Conservation (phyloP, 2,113 vertebrate species). For the Strix aluco region DNA sequence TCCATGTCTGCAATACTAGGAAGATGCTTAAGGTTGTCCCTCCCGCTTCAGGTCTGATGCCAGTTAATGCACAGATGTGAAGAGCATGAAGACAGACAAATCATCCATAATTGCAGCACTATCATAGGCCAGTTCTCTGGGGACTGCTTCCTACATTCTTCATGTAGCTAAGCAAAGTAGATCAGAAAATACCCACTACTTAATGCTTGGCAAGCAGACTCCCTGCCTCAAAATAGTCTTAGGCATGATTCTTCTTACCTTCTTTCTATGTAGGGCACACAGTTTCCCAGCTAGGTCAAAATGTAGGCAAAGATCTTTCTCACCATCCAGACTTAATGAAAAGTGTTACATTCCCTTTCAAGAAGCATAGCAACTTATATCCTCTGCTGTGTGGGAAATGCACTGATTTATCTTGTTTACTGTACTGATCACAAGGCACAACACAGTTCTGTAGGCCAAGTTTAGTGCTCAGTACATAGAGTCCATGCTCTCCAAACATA, state of each 20-base stretch:
- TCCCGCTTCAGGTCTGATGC: not conserved
- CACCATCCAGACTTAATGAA: not conserved
- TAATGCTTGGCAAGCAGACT: not conserved
- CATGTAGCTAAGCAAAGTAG: not conserved
- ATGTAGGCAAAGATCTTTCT: not conserved
- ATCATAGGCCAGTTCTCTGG: not conserved
- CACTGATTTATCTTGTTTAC: not conserved
- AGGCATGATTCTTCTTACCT: not conserved
- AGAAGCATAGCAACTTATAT: not conserved
- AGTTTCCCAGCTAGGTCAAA: not conserved
- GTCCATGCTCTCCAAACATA: rapidly evolving
- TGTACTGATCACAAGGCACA: not conserved
- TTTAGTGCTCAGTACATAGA: not conserved
- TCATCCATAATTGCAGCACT: not conserved
- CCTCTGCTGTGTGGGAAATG: not conserved
- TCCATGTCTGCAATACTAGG: not conserved
- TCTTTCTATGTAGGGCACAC: not conserved
- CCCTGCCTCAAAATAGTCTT: not conserved
- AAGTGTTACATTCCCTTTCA: not conserved
- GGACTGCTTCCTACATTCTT: not conserved
- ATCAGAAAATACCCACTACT: not conserved
- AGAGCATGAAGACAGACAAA: not conserved
- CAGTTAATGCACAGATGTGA: not conserved
- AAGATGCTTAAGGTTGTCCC: not conserved
- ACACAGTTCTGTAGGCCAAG: not conserved